Percentiles rank a stretch among this genome's conserved stretches.
phyloP scores from a whole-genome alignment of 2,888 invertebrate genomes.

The Pollenia amentaria region DNA sequence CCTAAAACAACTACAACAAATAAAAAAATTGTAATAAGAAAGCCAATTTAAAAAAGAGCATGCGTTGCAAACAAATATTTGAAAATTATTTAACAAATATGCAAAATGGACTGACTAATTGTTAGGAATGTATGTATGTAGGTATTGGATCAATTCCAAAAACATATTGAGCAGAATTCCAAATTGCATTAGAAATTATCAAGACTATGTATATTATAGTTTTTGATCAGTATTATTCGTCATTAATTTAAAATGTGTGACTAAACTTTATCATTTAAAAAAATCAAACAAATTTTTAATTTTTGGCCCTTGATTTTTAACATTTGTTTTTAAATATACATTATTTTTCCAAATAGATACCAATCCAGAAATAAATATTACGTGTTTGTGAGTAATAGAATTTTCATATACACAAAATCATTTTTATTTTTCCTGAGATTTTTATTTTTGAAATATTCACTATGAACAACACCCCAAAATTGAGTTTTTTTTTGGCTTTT shows the following conservation, averaged over 20 bases:
- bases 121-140: not conserved
- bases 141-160: slow-evolving; percentile 13
- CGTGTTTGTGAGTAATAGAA: slow-evolving; percentile 63
- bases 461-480: slow-evolving; percentile 70
- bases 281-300: not conserved
- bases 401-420: slow-evolving; percentile 56
- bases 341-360: not conserved
- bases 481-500: slow-evolving; percentile 24
- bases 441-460: slow-evolving; percentile 52
- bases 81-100: slow-evolving; percentile 16
- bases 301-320: not conserved
- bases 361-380: slow-evolving; percentile 72
- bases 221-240: not conserved
- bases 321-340: not conserved
- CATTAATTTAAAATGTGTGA: slow-evolving; percentile 7
- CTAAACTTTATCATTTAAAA: not conserved
- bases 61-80: slow-evolving; percentile 44
- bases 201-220: not conserved
- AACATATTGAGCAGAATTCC: not conserved
- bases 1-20: slow-evolving; percentile 52
- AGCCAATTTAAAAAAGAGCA: slow-evolving; percentile 35
- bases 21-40: not conserved
- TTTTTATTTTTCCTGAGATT: slow-evolving; percentile 60
- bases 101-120: slow-evolving; percentile 31
- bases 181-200: slow-evolving; percentile 7